phyloP scores from a whole-genome alignment of 2,113 vertebrate genomes.

The Podocnemis expansa region DNA sequence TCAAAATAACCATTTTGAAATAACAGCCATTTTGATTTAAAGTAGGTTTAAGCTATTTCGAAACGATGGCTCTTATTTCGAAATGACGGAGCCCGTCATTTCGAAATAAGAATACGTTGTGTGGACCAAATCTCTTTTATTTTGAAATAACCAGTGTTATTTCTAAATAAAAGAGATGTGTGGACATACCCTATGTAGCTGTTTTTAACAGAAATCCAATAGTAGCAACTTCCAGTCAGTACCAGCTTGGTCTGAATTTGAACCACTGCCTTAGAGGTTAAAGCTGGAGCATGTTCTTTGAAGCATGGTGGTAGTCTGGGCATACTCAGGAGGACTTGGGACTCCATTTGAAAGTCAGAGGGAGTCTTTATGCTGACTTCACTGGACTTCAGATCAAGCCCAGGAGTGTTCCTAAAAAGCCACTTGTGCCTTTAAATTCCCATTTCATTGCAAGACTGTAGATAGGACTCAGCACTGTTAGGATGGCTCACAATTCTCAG shows the following conservation, averaged over 20 bases:
- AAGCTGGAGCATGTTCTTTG: not conserved
- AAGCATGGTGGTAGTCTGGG: not conserved
- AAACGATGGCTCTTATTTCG: too few relatives aligned
- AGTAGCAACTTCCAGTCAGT: not conserved
- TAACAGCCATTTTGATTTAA: too few relatives aligned
- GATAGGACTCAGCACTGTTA: constrained; percentile 32
- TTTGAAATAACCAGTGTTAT: too few relatives aligned
- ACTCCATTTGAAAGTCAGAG: not conserved
- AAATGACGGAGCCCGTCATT: too few relatives aligned
- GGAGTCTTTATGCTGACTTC: not conserved
- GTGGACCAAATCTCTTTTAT: too few relatives aligned
- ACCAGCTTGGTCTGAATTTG: not conserved
- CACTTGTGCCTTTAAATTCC: constrained; percentile 57
- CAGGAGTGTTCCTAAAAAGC: constrained; percentile 24
- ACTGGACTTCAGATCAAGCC: constrained; percentile 6
- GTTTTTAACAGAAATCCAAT: not conserved
- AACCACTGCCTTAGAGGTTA: not conserved
- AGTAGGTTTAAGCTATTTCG: too few relatives aligned
- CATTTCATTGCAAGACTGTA: constrained; percentile 41
- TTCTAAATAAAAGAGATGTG: too few relatives aligned
- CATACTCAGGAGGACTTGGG: not conserved
- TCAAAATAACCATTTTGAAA: too few relatives aligned
- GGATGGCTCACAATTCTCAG: not conserved
- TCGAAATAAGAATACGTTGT: too few relatives aligned
- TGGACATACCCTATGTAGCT: too few relatives aligned